Evolutionary conservation across 2,113 vertebrate genomes (phyloP), one percentile per base, ranked within the genome.

Genomic region (Perca flavescens): DNA sequence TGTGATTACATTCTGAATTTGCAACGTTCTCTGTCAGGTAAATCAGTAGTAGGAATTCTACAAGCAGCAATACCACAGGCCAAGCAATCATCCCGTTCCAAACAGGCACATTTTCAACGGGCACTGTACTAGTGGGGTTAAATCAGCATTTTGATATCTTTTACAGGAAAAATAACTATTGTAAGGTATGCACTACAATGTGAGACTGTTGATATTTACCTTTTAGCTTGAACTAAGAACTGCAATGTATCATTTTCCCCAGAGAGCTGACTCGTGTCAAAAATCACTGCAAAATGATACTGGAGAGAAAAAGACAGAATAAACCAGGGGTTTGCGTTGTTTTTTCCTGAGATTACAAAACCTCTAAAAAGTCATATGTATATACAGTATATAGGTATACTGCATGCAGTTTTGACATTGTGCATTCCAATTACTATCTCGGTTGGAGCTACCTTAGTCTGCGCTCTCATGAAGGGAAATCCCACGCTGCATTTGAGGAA

Each of bases 391-490:
- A n/a, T n/a, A n/a, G n/a, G 6, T 49, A 11, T 2, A 46, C 7
- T 57, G 17, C 25, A 64, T 72, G 57, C 17, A 50, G 21, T 11
- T 66, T n/a, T 56, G 21, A 31, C 46, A 54, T 22, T 15, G 50
- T 52, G 62, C 9, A 40, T 43, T 43, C 40, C 40, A 57, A 10
- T 49, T 15, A 65, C 13, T 50, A 58, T 50, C 36, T 62, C 16
- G 19, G 64, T 65, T 40, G 60, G 36, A 50, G 65, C 84, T 96
- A 99, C 98, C 98, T 94, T 96, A 0, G 97, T 97, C 90, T 97
- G 97, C 0, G 98, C 98, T 93, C 97, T 97, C 99, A 99, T 99
- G 95, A 99, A 99, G 72, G 99, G 99, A 96, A 99, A 99, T 92
- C 98, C 98, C 94, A 99, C 97, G 3, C 97, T 98, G 95, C 98